These are phyloP conservation scores for Sula dactylatra DNA, from an alignment of 2,113 vertebrate species.

Conservation along the genomic window DNA sequence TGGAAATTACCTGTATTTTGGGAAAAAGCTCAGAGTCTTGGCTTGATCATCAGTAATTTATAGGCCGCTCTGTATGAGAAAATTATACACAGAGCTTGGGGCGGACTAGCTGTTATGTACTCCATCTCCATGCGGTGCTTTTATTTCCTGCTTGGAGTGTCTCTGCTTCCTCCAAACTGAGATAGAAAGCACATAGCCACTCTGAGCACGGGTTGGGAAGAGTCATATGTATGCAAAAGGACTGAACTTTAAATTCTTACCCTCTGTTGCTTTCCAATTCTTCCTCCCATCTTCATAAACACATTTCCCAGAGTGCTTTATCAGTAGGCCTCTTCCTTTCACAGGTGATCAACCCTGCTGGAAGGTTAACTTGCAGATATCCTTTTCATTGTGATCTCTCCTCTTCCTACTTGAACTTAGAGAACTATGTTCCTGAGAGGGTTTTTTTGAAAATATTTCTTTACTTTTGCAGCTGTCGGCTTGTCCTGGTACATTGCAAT, in stretches of 20 bases:
- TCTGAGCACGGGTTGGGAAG: not conserved
- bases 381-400: not conserved
- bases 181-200: not conserved
- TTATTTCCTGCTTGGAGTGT: not conserved
- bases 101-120: not conserved
- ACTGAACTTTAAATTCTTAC: not conserved
- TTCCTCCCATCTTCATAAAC: not conserved
- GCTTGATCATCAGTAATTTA: not conserved
- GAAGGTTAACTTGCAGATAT: constrained; percentile 16
- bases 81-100: not conserved
- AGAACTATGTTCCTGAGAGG: not conserved
- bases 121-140: not conserved
- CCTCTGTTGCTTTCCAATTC: not conserved
- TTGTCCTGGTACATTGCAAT: constrained; percentile 70
- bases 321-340: not conserved
- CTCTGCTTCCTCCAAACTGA: not conserved
- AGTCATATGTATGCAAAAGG: not conserved
- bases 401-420: not conserved
- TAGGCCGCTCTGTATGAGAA: not conserved
- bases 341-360: not conserved
- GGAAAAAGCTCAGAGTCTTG: not conserved
- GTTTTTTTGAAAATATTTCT: not conserved
- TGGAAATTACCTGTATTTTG: not conserved
- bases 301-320: not conserved
- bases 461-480: constrained; percentile 61